Evolutionary conservation across 2,113 vertebrate genomes (phyloP), one percentile per base, ranked within the genome.

Genomic region (Gallinago media): DNA sequence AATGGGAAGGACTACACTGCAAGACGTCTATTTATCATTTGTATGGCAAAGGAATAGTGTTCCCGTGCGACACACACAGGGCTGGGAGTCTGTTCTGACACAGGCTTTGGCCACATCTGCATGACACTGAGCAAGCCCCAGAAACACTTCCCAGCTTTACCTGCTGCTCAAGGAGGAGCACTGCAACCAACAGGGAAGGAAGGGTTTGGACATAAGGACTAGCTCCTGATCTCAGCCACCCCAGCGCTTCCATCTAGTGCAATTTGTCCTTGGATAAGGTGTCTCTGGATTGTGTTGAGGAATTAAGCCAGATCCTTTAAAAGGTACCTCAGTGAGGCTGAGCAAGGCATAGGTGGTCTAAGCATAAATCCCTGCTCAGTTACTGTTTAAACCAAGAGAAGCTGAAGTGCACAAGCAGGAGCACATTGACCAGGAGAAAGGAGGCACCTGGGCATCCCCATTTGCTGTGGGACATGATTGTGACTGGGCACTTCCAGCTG

Each of bases 171-270:
- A 62, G 20, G 29, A 82, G 26, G 26, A 88, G 22, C 25, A 8
- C n/a, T 21, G 46, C 0, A 0, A 38, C 25, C 2, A 1, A 6
- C 55, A 58, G 19, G 11, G 13, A 83, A 56, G 44, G 62, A 73
- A 80, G 21, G 8, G 13, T 80, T 86, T 17, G 47, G 42, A 11
- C 50, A 58, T 26, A 70, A 50, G 50, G 18, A 42, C 6, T 9
- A 38, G 27, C 21, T 82, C 46, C 56, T 82, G 66, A 58, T 71
- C 66, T 65, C 8, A 3, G 44, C 15, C 49, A 73, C 7, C 7
- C 15, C 63, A 56, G 20, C 18, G 19, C 26, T 56, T 40, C 68
- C 29, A 26, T 14, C 20, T 22, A 47, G 32, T 18, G n/a, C 40
- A 50, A 11, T 32, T 72, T 62, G 23, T 58, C 12, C n/a, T 73